Evolutionary conservation across 2,797 vertebrate genomes (phyloP), one percentile per base, ranked within the genome.

Genomic region (Lutjanus argentimaculatus): DNA sequence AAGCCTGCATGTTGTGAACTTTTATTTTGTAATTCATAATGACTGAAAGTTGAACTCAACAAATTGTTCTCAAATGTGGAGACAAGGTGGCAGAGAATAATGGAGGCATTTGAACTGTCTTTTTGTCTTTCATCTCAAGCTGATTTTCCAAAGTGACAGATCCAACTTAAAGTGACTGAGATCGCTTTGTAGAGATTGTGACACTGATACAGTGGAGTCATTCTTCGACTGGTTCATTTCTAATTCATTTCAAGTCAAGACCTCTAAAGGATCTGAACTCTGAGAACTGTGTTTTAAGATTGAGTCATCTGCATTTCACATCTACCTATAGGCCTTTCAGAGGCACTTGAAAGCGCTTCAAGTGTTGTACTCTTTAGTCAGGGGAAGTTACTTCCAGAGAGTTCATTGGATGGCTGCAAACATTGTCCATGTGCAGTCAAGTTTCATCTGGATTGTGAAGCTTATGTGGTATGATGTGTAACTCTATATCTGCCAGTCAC

Each of bases 341-440:
- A 66, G 9, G 13, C 2, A 57, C 43, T 56, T 77, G 59, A 49
- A 62, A 55, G 15, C 49, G 1, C 19, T 73, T 73, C 15, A 51
- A 68, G 51, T n/a, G 42, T 55, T 0, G 6, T 2, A 15, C 9
- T 7, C 57, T 72, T 62, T 13, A 42, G 12, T 40, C 25, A 15
- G 15, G 58, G 10, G 15, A 25, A 74, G 30, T 55, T 40, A 53
- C 56, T 53, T 21, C 10, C 22, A 72, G 55, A 67, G 48, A 58
- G 30, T 43, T 53, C 14, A 30, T 22, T 51, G 42, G 19, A 19
- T 21, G 13, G 40, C 40, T 65, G 42, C 42, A 43, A 2, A 67
- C 1, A 42, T 19, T 49, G 43, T 16, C 45, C 6, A 6, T 43
- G 46, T 36, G 65, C 36, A 71, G 2, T 43, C 7, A 14, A 40